Conservation (phyloP, 2,113 vertebrate genomes). For the Saiga tatarica region DNA sequence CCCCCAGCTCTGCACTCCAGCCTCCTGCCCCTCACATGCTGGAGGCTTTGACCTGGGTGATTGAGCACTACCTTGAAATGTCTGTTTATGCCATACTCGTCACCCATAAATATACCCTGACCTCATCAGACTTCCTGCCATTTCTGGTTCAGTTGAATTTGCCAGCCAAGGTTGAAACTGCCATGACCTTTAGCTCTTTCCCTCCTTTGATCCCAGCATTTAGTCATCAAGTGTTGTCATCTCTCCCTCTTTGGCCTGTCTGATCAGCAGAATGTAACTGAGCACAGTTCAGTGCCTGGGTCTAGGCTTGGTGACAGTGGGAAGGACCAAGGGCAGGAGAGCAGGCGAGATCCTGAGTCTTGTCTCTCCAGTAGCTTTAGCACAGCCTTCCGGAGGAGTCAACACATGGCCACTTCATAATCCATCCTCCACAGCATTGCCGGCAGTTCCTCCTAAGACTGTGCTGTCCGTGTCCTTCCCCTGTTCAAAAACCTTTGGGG, state of each 20-base stretch:
- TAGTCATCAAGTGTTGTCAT: background rate
- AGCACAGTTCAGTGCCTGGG: background rate
- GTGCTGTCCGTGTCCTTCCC: background rate
- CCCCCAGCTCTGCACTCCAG: background rate
- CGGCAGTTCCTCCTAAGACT: background rate
- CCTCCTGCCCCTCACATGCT: background rate
- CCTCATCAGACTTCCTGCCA: background rate
- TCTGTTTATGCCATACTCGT: background rate
- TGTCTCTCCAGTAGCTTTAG: background rate
- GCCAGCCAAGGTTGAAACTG: background rate
- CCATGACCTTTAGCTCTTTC: background rate
- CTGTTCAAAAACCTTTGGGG: background rate
- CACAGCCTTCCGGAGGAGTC: background rate
- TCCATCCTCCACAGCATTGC: background rate
- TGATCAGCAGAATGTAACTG: background rate
- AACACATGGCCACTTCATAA: background rate
- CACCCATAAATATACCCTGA: background rate
- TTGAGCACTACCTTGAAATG: background rate
- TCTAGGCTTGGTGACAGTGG: background rate
- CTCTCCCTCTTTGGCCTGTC: background rate
- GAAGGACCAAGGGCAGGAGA: background rate
- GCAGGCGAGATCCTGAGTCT: background rate
- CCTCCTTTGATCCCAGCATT: background rate
- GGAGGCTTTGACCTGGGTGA: background rate
- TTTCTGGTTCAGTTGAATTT: slow-evolving; percentile 5